Evolutionary conservation across 2,113 vertebrate species (phyloP).

Genomic region (Siphamia tubifer): DNA sequence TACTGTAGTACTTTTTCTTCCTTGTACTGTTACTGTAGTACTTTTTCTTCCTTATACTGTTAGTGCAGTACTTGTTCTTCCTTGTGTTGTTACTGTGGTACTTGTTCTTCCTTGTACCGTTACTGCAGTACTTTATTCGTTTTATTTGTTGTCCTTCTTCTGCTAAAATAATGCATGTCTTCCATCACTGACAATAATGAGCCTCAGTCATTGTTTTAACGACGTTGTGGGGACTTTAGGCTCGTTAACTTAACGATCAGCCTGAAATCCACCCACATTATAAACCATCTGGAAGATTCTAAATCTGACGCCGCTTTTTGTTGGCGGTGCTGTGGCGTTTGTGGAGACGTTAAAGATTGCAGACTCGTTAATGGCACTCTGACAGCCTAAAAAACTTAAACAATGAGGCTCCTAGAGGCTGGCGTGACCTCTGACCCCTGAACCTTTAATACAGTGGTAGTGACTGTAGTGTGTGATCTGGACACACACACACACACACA

Average conservation of each 20-base stretch:
- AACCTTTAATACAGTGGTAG: not conserved
- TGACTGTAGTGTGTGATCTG: not conserved
- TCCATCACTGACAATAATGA: too few species aligned
- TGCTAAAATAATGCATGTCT: too few species aligned
- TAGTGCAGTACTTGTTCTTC: too few species aligned
- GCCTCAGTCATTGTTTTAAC: too few species aligned
- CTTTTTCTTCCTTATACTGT: too few species aligned
- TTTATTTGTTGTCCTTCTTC: too few species aligned
- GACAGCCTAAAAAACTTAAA: not conserved
- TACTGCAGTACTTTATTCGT: too few species aligned
- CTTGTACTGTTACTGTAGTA: too few species aligned
- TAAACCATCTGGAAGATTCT: not conserved
- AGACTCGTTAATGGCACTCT: not conserved
- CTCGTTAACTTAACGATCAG: not conserved
- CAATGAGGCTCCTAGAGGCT: not conserved
- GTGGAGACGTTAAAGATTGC: not conserved
- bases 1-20: too few species aligned
- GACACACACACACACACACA: conserved; percentile 1
- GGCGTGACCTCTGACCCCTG: conserved; percentile 18
- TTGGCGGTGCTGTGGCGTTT: not conserved
- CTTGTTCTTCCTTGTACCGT: too few species aligned
- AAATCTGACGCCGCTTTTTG: conserved; percentile 1
- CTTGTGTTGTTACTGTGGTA: too few species aligned
- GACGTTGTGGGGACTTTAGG: not conserved
- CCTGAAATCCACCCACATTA: not conserved